Base-by-base conservation (phyloP, 1,140 invertebrate species). In the Drosophila prosaltans region DNA sequence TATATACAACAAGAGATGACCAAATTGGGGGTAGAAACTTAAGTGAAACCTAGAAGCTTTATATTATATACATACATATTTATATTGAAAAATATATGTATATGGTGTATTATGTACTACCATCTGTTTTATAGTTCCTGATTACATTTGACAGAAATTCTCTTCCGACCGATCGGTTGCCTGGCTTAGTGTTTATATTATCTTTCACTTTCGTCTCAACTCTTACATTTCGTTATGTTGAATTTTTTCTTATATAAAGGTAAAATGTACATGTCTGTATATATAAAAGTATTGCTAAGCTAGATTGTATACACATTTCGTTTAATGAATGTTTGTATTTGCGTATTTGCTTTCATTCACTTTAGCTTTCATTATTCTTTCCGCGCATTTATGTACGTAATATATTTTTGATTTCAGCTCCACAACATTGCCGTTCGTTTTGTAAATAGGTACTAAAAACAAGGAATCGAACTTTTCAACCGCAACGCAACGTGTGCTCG, bases 71-170 rank as follows among this genome's bases (percentile, higher is more conserved):
- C 21, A 48, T 48, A 43, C 40, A 41, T 41, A 41, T 3, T 3
- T 41, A 11, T 11, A 16, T 48, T 8, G 1, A 21, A 16, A 1
- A n/a, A 43, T 43, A 3, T 51, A 10, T 51, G 24, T 26, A 2
- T 51, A 26, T 30, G 4, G 28, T 30, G 4, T 30, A 58, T 62
- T 63, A 68, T 62, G 68, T 57, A 72, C 59, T 67, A 68, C 8
- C 45, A 51, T 51, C 9, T 51, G 1, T 9, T 40, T 2, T 26
- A 51, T 26, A 24, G 24, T 51, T 51, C 21, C 8, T 24, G 21
- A 51, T 51, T 51, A 26, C 3, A 51, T 10, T 51, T 51, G 45
- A 51, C 9, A 51, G 45, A 24, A 10, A 26, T 24, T 26, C 24
- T 51, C 8, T 10, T 3, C 2, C 8, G 8, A 51, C 45, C 21